phyloP scores from a whole-genome alignment of 2,113 vertebrate genomes.

The Hemichromis elongatus region DNA sequence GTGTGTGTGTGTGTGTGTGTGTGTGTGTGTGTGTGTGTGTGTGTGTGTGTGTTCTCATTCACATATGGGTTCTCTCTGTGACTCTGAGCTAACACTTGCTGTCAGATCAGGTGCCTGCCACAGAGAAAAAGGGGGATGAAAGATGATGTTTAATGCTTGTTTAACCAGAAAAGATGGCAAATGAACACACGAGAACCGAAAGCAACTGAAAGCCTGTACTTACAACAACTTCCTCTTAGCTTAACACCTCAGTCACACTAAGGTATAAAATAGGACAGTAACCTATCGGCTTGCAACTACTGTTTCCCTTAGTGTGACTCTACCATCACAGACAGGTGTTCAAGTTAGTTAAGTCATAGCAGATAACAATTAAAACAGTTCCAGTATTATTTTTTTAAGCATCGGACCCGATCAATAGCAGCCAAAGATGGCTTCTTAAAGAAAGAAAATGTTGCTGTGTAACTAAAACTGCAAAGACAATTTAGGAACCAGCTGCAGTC shows the following conservation, averaged over 20 bases:
- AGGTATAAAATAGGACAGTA: not conserved
- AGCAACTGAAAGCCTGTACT: not conserved
- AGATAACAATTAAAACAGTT: not conserved
- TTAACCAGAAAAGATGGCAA: not conserved
- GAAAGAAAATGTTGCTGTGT: not conserved
- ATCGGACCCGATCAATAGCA: not conserved
- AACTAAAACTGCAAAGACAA: not conserved
- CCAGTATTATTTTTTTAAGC: not conserved
- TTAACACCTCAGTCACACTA: not conserved
- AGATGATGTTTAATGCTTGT: not conserved
- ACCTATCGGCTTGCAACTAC: not conserved
- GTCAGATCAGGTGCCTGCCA: conserved; percentile 48
- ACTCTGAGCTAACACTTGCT: conserved; percentile 32
- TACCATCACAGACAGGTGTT: not conserved
- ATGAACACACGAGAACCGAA: not conserved
- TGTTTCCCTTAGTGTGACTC: not conserved
- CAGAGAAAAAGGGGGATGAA: not conserved
- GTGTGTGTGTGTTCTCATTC: not conserved
- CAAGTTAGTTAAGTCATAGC: not conserved
- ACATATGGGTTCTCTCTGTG: conserved; percentile 55
- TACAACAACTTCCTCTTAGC: not conserved
- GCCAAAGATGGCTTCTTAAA: not conserved
- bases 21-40: not conserved
- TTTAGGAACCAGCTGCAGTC: not conserved
- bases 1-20: not conserved